A percentile compares a stretch with the other conserved stretches of the same genome.
These are phyloP conservation scores for Gallirallus australis DNA, from an alignment of 2,797 vertebrate species.

Conservation along the genomic window DNA sequence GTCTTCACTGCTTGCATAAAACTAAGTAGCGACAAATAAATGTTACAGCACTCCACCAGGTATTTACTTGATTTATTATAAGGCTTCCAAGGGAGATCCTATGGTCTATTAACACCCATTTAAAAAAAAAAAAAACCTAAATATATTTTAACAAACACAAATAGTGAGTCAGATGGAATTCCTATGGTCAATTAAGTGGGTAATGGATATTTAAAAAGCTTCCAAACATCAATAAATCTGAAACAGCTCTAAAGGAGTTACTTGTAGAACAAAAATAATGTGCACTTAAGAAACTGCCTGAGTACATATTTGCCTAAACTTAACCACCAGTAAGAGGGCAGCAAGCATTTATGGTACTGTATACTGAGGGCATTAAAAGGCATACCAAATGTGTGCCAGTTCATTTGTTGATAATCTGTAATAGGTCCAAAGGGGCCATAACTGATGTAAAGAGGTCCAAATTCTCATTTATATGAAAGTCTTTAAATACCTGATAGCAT, in stretches of 20 bases:
- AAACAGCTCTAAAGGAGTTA: conserved; percentile 11
- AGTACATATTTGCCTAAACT: conserved; percentile 5
- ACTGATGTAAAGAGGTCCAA: background rate
- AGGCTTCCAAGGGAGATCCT: conserved; percentile 29
- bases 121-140: background rate
- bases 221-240: conserved; percentile 57
- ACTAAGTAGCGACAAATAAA: conserved; percentile 16
- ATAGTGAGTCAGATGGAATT: conserved; percentile 60
- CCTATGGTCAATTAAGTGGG: conserved; percentile 43
- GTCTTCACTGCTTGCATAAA: background rate
- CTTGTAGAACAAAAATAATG: conserved; percentile 54
- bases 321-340: background rate
- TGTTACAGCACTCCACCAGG: background rate
- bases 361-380: background rate
- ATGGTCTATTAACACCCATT: conserved; percentile 27
- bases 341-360: background rate
- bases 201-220: conserved; percentile 64
- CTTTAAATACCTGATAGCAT: background rate
- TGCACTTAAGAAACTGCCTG: conserved; percentile 2
- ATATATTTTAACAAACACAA: conserved; percentile 52
- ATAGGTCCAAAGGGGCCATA: background rate
- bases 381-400: background rate
- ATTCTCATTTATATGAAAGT: conserved; percentile 5
- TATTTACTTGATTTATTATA: conserved; percentile 48
- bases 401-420: conserved; percentile 8